Evolutionary conservation across 2,888 invertebrate species (phyloP), one percentile per base, ranked within the genome.

Genomic region (Leptogaster cylindrica): DNA sequence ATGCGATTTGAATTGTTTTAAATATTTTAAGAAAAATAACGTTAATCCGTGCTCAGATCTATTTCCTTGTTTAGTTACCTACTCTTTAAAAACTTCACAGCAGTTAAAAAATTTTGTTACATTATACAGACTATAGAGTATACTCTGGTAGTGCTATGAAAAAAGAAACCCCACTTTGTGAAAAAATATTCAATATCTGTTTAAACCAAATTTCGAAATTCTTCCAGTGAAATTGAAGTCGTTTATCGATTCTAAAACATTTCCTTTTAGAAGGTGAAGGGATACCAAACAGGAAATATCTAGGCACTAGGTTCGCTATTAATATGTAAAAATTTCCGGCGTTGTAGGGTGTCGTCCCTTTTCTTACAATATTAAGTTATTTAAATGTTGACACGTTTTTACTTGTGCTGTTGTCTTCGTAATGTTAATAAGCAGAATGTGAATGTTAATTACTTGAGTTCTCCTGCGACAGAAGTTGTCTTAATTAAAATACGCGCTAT

Each of bases 281-380:
- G 48, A 20, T 50, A 23, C 27, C 50, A 25, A 12, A 2, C 12
- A 44, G 12, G 46, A 12, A 50, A 25, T 50, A 50, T 50, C 50
- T 50, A 27, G 50, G n/a, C n/a, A n/a, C 27, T 46, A 16, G 50
- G 50, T 12, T 50, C 50, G 50, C 28, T 50, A 50, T 50, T 23
- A 50, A 50, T 50, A 50, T 50, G 50, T 27, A 27, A 50, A 50
- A 50, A 50, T 50, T 25, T 23, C 14, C 14, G 16, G 50, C 12
- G 14, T 25, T 50, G 27, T 14, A 12, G n/a, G 50, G 50, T 23
- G 25, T 8, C 23, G 20, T 23, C 12, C 20, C 48, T 16, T n/a
- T 44, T 44, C 50, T 50, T 23, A 50, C 50, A 50, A 27, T 6
- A 50, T 14, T 50, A 14, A 12, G 14, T 28, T 27, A 50, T 50